Evolutionary conservation across 2,797 vertebrate genomes (phyloP).

Genomic region (Oophaga sylvatica): DNA sequence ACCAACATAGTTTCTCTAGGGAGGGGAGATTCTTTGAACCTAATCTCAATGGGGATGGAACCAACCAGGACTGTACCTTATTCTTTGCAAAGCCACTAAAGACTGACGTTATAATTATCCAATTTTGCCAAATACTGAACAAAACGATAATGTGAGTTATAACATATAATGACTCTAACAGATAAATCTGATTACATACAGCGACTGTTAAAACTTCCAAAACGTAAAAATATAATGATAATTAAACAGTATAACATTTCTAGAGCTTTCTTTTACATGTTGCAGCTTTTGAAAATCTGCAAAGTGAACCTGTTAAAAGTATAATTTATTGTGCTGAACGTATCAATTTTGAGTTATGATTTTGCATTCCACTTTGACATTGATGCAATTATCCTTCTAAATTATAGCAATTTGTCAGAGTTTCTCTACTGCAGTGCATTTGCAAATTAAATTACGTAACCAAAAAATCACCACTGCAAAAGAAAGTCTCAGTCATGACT

Average conservation of each 20-base stretch:
- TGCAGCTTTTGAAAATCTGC: background rate
- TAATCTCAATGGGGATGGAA: too few species aligned
- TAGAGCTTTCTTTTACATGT: background rate
- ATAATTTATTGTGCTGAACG: background rate
- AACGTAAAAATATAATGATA: background rate
- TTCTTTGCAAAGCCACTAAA: too few species aligned
- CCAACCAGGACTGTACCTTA: too few species aligned
- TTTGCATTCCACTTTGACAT: background rate
- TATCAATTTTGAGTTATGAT: slow-evolving; percentile 30
- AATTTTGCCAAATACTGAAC: background rate
- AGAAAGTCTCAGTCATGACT: background rate
- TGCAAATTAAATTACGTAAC: slow-evolving; percentile 28
- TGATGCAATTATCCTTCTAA: slow-evolving; percentile 28
- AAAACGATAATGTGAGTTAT: background rate
- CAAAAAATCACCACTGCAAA: background rate
- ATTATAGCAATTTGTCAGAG: slow-evolving; percentile 41
- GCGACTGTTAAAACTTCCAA: background rate
- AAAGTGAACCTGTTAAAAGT: background rate
- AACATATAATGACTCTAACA: background rate
- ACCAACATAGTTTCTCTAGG: background rate
- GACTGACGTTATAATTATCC: background rate
- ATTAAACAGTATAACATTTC: background rate
- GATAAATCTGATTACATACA: background rate
- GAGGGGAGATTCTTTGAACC: too few species aligned
- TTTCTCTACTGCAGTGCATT: slow-evolving; percentile 5